phyloP scores from a whole-genome alignment of 1,140 invertebrate species.

The Bathynomus jamesi region DNA sequence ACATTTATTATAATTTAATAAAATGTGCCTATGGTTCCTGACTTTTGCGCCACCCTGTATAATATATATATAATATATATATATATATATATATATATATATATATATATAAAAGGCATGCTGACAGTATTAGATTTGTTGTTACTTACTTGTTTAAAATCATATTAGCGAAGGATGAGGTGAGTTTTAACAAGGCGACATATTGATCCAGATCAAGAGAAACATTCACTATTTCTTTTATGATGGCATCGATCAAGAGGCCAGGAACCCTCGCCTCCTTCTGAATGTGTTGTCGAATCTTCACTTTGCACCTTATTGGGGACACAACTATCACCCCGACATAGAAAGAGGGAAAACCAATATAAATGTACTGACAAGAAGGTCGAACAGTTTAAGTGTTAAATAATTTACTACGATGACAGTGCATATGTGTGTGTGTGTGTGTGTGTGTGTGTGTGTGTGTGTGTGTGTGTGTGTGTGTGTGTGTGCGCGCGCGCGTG shows the following conservation, averaged over 20 bases:
- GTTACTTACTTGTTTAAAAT: slow-evolving; percentile 59
- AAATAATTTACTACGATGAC: background rate
- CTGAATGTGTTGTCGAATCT: slow-evolving; percentile 66
- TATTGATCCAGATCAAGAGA: slow-evolving; percentile 66
- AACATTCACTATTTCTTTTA: slow-evolving; percentile 62
- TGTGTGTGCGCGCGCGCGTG: too few species aligned
- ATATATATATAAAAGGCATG: background rate
- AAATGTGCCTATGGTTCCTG: too few species aligned
- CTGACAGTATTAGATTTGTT: too few species aligned
- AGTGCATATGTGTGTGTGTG: background rate
- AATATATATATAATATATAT: too few species aligned
- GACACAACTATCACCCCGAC: slow-evolving; percentile 63
- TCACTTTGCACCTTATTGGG: slow-evolving; percentile 68
- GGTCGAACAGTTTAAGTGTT: background rate
- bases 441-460: background rate
- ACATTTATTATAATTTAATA: too few species aligned
- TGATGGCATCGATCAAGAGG: slow-evolving; percentile 62
- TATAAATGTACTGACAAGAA: background rate
- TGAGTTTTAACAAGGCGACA: slow-evolving; percentile 56
- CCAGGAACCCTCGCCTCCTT: slow-evolving; percentile 61
- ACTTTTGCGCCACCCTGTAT: too few species aligned
- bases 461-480: background rate
- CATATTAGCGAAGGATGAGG: slow-evolving; percentile 59
- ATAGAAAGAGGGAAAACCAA: background rate
- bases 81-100: slow-evolving; percentile 3